Evolutionary conservation across 2,888 invertebrate species (phyloP).

Genomic region (Hemithea aestivaria): DNA sequence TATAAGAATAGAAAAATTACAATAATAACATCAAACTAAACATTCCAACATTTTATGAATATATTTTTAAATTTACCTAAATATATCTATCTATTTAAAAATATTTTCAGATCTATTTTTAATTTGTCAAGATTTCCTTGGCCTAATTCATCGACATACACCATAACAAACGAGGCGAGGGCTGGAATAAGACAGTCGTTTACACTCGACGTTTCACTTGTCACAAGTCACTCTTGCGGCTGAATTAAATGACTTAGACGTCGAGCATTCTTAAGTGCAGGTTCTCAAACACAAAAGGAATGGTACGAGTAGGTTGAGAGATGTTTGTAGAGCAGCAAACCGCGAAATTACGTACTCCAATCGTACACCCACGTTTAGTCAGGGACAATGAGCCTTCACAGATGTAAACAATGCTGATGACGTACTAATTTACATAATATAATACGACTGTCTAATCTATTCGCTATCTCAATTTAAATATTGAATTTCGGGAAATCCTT

Average conservation of each 20-base stretch:
- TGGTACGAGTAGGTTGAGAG: conserved; percentile 17
- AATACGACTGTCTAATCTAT: neutral
- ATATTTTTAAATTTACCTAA: too few species aligned
- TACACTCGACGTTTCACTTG: neutral
- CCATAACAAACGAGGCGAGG: too few species aligned
- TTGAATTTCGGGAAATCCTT: too few species aligned
- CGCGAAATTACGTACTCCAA: conserved; percentile 20
- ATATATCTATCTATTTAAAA: too few species aligned
- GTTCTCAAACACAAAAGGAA: conserved; percentile 11
- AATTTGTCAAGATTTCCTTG: too few species aligned
- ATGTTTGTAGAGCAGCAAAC: conserved; percentile 21
- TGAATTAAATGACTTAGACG: conserved; percentile 3
- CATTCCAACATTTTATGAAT: too few species aligned
- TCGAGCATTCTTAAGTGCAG: conserved; percentile 6
- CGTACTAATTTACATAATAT: neutral
- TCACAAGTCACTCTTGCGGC: conserved; percentile 1
- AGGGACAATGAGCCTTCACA: neutral
- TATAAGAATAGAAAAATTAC: too few species aligned
- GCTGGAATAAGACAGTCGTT: too few species aligned
- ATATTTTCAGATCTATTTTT: too few species aligned
- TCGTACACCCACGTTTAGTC: conserved; percentile 4
- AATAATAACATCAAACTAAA: too few species aligned
- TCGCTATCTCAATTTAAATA: too few species aligned
- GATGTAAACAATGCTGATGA: conserved; percentile 1
- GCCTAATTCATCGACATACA: too few species aligned